Base-by-base conservation (phyloP, 2,888 invertebrate species). In the Epirrhoe tristata region DNA sequence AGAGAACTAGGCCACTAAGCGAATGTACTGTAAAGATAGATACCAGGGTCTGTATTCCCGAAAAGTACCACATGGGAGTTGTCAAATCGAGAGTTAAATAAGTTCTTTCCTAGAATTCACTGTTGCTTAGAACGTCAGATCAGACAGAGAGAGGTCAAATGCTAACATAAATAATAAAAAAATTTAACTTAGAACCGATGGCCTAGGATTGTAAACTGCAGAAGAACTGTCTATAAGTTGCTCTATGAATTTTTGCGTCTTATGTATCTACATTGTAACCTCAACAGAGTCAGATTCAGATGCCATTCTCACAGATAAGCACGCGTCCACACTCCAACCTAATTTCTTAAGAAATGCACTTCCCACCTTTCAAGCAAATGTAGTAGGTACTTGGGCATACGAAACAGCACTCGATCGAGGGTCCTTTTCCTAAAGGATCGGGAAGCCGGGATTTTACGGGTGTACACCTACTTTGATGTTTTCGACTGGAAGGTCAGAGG, bases 271-370 rank as follows among this genome's bases (percentile, higher is more conserved):
- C 48, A 12, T 7, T 10, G 43, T 43, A 48, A 16, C 48, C 48
- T 16, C 14, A 14, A 46, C 46, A 48, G 16, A 48, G 63, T 57
- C 73, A 77, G 74, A 66, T 69, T 70, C 58, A 75, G 81, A 81
- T 81, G 70, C 56, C 57, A 61, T 14, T 24, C 53, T 32, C 60
- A 51, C 62, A 17, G 81, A 81, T 81, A 80, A 79, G 77, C 81
- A 81, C 81, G 81, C 48, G 43, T 56, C 52, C 61, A 50, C 54
- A 54, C 58, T 63, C 56, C 17, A 69, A 63, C 55, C 54, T 63
- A 62, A 68, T 67, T 66, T 68, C 66, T 67, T 68, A 56, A 63
- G 64, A 63, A 66, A 64, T 67, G 70, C 70, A 64, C 64, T 65
- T 60, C 55, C 7, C 63, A 68, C 69, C 69, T 60, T 67, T 36